Evolutionary conservation across 2,888 invertebrate genomes (phyloP).

Genomic region (Dendrolimus houi): DNA sequence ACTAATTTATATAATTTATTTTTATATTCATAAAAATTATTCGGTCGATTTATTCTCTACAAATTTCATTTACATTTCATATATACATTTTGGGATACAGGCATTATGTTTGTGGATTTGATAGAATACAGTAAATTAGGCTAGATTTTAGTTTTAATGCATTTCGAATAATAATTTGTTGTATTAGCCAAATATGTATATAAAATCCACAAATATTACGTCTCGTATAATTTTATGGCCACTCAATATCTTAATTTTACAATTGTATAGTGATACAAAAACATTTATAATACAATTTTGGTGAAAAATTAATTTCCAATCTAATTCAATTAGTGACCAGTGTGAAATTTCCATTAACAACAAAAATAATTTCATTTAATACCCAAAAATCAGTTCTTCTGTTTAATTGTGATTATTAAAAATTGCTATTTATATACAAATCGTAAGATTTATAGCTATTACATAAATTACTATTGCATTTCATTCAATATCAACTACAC

Average conservation of each 20-base stretch:
- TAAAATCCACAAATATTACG: constrained; percentile 28
- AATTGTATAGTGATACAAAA: constrained; percentile 53
- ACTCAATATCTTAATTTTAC: constrained; percentile 67
- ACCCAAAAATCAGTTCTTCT: constrained; percentile 32
- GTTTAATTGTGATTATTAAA: constrained; percentile 28
- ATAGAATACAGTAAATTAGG: neutral
- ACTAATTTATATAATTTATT: constrained; percentile 57
- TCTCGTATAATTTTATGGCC: constrained; percentile 56
- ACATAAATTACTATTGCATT: constrained; percentile 76
- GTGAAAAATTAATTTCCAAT: constrained; percentile 24
- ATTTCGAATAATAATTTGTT: neutral
- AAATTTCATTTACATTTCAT: constrained; percentile 25
- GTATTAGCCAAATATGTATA: constrained; percentile 15
- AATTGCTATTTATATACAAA: constrained; percentile 64
- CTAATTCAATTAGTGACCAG: constrained; percentile 43
- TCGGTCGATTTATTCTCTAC: constrained; percentile 51
- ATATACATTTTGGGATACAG: constrained; percentile 52
- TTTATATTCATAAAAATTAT: constrained; percentile 39
- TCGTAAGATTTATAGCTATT: constrained; percentile 56
- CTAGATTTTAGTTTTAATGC: neutral
- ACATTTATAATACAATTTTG: constrained; percentile 35
- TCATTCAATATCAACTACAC: constrained; percentile 62
- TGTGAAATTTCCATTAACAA: constrained; percentile 17
- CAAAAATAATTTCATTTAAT: constrained; percentile 17
- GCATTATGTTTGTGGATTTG: constrained; percentile 36